Conservation (phyloP, 2,888 invertebrate genomes). For the Maniola hyperantus region DNA sequence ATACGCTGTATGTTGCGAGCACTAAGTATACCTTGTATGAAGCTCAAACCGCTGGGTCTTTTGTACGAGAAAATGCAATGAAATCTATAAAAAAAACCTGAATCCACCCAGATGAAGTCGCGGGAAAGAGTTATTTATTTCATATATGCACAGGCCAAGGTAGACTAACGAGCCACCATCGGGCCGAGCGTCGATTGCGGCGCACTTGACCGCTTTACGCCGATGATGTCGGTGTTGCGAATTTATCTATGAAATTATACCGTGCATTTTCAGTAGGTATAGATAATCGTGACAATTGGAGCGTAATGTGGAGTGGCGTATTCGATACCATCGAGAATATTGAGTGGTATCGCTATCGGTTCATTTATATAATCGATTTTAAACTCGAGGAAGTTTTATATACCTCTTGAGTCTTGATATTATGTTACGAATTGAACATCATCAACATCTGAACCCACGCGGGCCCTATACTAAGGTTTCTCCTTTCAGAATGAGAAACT, state of each 20-base stretch:
- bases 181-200: constrained; percentile 27
- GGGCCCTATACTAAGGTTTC: too few species aligned
- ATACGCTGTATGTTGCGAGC: too few species aligned
- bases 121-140: not conserved
- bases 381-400: not conserved
- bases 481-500: not conserved
- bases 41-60: too few species aligned
- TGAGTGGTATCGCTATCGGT: not conserved
- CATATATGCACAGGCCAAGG: constrained; percentile 28
- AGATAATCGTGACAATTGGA: constrained; percentile 15
- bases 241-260: constrained; percentile 22
- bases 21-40: too few species aligned
- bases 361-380: not conserved
- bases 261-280: constrained; percentile 15
- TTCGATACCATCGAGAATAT: constrained; percentile 16
- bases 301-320: constrained; percentile 13
- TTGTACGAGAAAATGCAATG: too few species aligned
- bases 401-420: too few species aligned
- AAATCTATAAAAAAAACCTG: too few species aligned
- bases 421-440: too few species aligned
- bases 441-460: too few species aligned
- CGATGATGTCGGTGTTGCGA: constrained; percentile 25
- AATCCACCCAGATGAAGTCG: not conserved
- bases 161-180: constrained; percentile 23
- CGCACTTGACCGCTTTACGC: constrained; percentile 34